phyloP scores from a whole-genome alignment of 2,888 invertebrate species.

The Trachelus stipa region DNA sequence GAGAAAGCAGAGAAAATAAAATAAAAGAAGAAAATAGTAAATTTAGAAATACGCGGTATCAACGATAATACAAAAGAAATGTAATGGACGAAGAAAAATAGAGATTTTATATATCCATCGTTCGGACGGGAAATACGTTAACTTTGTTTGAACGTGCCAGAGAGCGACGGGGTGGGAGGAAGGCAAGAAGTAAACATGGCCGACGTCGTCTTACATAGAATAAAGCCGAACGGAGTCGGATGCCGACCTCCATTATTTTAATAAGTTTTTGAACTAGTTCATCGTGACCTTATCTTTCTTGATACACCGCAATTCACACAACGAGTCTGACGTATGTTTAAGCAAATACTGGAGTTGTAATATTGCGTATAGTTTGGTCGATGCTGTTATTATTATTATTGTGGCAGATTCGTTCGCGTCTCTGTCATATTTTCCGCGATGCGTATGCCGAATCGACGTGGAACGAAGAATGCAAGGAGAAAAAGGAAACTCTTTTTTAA shows the following conservation, averaged over 20 bases:
- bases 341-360: neutral
- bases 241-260: slow-evolving; percentile 37
- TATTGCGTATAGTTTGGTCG: neutral
- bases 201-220: neutral
- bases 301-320: neutral
- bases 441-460: neutral
- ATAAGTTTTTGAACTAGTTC: slow-evolving; percentile 42
- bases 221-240: neutral
- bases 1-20: neutral
- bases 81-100: neutral
- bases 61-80: neutral
- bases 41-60: neutral
- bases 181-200: slow-evolving; percentile 3
- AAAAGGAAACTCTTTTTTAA: neutral
- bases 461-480: neutral
- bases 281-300: neutral
- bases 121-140: neutral
- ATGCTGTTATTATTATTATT: neutral
- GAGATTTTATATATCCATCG: neutral
- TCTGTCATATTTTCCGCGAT: neutral
- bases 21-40: neutral
- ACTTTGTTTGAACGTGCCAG: neutral
- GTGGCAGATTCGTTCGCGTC: neutral
- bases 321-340: neutral
- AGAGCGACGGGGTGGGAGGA: slow-evolving; percentile 27